These are phyloP conservation scores for Hofmannophila pseudospretella DNA, from an alignment of 2,888 invertebrate genomes.

Conservation along the genomic window DNA sequence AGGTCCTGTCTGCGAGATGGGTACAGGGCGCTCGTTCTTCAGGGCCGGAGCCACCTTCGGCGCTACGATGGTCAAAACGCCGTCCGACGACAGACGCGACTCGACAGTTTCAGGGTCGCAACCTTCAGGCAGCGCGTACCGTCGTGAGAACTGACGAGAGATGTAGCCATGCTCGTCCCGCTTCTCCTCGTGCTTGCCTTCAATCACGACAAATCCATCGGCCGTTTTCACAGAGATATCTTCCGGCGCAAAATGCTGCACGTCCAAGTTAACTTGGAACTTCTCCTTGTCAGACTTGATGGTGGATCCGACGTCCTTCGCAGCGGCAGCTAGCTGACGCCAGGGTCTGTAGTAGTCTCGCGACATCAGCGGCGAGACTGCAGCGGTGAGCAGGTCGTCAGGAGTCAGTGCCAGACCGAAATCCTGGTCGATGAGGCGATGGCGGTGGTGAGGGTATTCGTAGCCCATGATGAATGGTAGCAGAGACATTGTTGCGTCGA, in stretches of 20 bases:
- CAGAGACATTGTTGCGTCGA: constrained; percentile 10
- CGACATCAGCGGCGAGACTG: constrained; percentile 20
- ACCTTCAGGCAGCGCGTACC: constrained; percentile 83
- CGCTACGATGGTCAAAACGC: constrained; percentile 83
- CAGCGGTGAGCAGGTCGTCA: constrained; percentile 52
- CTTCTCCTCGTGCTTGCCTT: constrained; percentile 87
- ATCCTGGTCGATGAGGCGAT: constrained; percentile 43
- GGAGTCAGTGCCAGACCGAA: constrained; percentile 60
- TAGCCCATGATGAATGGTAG: constrained; percentile 16
- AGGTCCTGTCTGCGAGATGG: constrained; percentile 77
- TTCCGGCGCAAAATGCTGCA: constrained; percentile 84
- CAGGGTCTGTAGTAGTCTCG: constrained; percentile 50
- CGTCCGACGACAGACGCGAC: constrained; percentile 85
- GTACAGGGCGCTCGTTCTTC: constrained; percentile 68
- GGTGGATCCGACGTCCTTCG: constrained; percentile 64
- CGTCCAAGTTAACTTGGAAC: constrained; percentile 83
- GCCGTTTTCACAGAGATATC: constrained; percentile 85
- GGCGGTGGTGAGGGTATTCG: constrained; percentile 19
- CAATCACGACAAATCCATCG: constrained; percentile 81
- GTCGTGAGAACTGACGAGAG: constrained; percentile 83
- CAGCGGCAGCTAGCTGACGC: constrained; percentile 50
- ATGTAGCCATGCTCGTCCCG: constrained; percentile 84
- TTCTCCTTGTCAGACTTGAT: constrained; percentile 67
- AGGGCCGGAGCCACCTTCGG: constrained; percentile 48
- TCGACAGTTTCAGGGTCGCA: constrained; percentile 82